Percentiles rank a stretch among this genome's conserved stretches.
Conservation (phyloP, 2,113 vertebrate genomes). For the Rhagologus leucostigma region DNA sequence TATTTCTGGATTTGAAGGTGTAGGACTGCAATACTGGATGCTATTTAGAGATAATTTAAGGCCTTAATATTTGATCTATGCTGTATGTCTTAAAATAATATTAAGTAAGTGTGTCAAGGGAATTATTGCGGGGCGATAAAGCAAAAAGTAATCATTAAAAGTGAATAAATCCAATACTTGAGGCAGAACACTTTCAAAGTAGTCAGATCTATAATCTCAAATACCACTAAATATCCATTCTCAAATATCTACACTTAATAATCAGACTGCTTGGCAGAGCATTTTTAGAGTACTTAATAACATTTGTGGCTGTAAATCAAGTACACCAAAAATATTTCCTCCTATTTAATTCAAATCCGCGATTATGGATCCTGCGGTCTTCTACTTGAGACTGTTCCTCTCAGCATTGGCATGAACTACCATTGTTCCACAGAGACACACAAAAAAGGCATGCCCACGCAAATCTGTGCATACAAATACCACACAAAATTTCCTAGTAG, state of each 20-base stretch:
- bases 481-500: neutral
- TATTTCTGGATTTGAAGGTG: neutral
- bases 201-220: constrained; percentile 15
- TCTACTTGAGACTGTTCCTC: neutral
- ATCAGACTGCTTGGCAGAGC: neutral
- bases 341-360: neutral
- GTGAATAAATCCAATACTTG: constrained; percentile 1
- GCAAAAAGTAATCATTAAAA: neutral
- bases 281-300: constrained; percentile 34
- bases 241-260: neutral
- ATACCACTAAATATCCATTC: neutral
- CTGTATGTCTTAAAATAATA: neutral
- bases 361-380: neutral
- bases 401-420: neutral
- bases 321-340: constrained; percentile 13
- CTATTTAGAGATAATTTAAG: neutral
- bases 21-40: neutral
- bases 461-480: neutral
- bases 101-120: neutral
- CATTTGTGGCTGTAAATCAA: constrained; percentile 22
- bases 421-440: neutral
- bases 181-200: constrained; percentile 21
- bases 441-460: neutral
- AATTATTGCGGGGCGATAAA: neutral
- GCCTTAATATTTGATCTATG: neutral